These are phyloP conservation scores for Dunckerocampus dactyliophorus DNA, from an alignment of 2,113 vertebrate species.

Conservation along the genomic window DNA sequence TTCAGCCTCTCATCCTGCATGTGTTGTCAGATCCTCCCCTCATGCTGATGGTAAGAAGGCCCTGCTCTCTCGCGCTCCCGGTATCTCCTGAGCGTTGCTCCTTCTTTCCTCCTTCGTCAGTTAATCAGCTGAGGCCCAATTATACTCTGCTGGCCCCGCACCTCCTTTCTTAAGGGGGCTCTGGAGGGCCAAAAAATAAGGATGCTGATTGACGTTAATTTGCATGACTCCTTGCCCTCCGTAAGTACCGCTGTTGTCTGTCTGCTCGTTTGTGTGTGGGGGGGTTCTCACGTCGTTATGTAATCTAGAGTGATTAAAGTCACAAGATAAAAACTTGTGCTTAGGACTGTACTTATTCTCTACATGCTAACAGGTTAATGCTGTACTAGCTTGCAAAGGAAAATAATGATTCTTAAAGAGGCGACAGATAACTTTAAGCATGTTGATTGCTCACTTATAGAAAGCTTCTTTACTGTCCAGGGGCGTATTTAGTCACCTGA, in stretches of 20 bases:
- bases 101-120: not conserved
- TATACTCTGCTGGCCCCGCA: conserved; percentile 63
- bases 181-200: conserved; percentile 65
- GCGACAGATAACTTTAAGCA: too few relatives aligned
- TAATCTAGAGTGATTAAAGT: conserved; percentile 41
- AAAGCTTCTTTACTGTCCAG: too few relatives aligned
- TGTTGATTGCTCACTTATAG: too few relatives aligned
- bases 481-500: too few relatives aligned
- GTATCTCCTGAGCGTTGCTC: conserved; percentile 41
- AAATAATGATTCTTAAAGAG: too few relatives aligned
- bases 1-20: conserved; percentile 11
- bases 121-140: conserved; percentile 71
- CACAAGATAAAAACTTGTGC: conserved; percentile 29
- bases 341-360: too few relatives aligned
- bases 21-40: conserved; percentile 40
- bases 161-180: conserved; percentile 54
- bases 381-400: too few relatives aligned
- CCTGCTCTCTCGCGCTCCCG: conserved; percentile 17
- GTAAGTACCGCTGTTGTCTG: conserved; percentile 68
- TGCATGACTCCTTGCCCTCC: conserved; percentile 76
- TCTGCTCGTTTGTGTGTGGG: conserved; percentile 44
- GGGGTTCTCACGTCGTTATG: conserved; percentile 41
- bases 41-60: not conserved
- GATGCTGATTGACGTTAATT: conserved; percentile 80
- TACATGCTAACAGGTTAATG: too few relatives aligned